A percentile compares a stretch with the other conserved stretches of the same genome.
Evolutionary conservation across 2,888 invertebrate genomes (phyloP).

Genomic region (Acrobasis suavella): DNA sequence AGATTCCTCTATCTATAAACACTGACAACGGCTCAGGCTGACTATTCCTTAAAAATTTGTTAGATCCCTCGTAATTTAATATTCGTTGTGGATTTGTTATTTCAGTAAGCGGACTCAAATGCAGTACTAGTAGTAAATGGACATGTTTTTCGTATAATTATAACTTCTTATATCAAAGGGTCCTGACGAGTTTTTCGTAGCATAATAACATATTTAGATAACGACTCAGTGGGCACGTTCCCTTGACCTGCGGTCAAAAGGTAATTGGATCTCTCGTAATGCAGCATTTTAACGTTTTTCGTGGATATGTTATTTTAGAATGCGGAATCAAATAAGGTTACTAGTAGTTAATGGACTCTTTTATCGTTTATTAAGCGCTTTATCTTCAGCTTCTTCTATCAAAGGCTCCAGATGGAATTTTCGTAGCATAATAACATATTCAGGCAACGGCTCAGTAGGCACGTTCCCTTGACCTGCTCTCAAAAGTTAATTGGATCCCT

Average conservation of each 20-base stretch:
- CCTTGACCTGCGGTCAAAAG: constrained; percentile 14
- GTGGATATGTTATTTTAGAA: constrained; percentile 6
- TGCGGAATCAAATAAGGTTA: neutral
- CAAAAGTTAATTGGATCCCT: constrained; percentile 18
- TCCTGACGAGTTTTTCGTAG: constrained; percentile 41
- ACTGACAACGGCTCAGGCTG: too few species aligned
- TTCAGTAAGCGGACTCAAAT: too few species aligned
- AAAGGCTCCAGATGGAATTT: constrained; percentile 30
- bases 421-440: constrained; percentile 33
- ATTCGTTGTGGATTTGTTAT: too few species aligned
- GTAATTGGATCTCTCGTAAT: constrained; percentile 17
- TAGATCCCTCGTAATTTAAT: too few species aligned
- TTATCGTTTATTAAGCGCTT: too few species aligned
- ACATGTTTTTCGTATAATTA: too few species aligned
- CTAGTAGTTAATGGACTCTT: too few species aligned
- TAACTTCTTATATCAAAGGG: constrained; percentile 17
- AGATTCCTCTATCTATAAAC: too few species aligned
- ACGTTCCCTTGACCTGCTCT: constrained; percentile 15
- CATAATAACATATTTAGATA: constrained; percentile 26
- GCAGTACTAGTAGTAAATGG: too few species aligned
- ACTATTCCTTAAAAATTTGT: too few species aligned
- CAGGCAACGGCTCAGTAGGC: constrained; percentile 22
- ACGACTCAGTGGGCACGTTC: constrained; percentile 19
- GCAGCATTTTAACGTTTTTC: constrained; percentile 5
- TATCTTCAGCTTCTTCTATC: neutral